Conservation (phyloP, 1,140 invertebrate species). For the Cherax quadricarinatus region DNA sequence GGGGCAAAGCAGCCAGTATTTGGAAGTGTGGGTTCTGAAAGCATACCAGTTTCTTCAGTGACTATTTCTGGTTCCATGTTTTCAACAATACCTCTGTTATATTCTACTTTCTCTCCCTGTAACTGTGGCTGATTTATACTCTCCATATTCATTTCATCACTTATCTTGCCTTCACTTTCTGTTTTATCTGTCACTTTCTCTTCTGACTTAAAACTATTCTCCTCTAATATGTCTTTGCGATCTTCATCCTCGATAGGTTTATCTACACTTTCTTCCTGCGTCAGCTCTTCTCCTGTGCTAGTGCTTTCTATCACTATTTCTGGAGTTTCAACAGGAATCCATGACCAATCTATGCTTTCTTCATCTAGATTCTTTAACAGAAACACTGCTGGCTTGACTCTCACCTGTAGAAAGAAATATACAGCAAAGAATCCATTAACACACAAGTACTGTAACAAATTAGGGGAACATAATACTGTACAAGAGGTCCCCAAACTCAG, state of each 20-base stretch:
- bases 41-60: background rate
- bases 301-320: background rate
- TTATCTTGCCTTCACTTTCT: conserved; percentile 14
- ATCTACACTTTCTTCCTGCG: background rate
- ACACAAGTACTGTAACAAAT: too few relatives aligned
- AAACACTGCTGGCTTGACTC: conserved; percentile 55
- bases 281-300: background rate
- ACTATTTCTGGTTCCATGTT: background rate
- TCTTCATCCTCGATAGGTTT: background rate
- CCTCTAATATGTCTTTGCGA: background rate
- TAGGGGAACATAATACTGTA: too few relatives aligned
- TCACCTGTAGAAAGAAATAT: conserved; percentile 19
- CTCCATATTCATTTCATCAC: background rate
- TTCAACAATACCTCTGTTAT: background rate
- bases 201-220: background rate
- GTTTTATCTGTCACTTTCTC: background rate
- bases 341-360: conserved; percentile 38
- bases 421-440: too few relatives aligned
- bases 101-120: background rate
- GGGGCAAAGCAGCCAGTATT: conserved; percentile 45
- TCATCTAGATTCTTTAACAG: conserved; percentile 37
- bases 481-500: too few relatives aligned
- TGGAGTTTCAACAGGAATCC: background rate
- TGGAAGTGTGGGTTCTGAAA: conserved; percentile 36
- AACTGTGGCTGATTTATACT: background rate